Conservation (phyloP, 2,888 invertebrate species). For the Lumbricus terrestris region DNA sequence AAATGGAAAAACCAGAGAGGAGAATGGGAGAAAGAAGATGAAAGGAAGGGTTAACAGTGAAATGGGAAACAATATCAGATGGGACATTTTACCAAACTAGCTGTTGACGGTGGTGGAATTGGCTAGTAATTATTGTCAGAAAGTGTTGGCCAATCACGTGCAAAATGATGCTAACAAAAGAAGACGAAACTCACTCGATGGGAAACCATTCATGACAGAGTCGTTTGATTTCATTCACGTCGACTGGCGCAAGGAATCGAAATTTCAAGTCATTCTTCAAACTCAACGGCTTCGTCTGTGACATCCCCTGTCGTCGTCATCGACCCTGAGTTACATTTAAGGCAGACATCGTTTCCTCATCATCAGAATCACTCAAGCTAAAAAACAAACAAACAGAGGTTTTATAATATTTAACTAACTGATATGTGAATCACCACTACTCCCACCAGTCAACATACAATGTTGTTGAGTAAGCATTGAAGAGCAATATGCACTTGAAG, state of each 20-base stretch:
- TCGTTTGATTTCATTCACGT: conserved; percentile 84
- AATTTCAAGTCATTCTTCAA: conserved; percentile 67
- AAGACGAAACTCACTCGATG: conserved; percentile 73
- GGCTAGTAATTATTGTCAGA: neutral
- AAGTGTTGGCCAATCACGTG: neutral
- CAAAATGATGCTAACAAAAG: neutral
- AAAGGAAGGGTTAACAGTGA: too few relatives aligned
- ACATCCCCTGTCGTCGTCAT: conserved; percentile 3
- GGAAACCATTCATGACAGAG: conserved; percentile 97
- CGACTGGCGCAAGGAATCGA: conserved; percentile 85
- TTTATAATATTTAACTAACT: neutral
- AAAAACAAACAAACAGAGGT: neutral
- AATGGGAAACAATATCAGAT: too few relatives aligned
- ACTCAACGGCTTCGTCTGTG: neutral
- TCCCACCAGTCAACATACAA: neutral
- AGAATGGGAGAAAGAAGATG: too few relatives aligned
- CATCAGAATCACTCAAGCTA: neutral
- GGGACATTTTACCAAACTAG: too few relatives aligned
- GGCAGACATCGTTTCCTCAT: neutral
- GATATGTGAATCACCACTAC: neutral
- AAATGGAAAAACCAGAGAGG: too few relatives aligned
- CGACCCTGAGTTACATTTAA: neutral
- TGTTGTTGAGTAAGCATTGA: neutral
- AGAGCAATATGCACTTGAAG: neutral
- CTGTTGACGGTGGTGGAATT: too few relatives aligned